Evolutionary conservation across 1,140 invertebrate species (phyloP).

Genomic region (Cydia fagiglandana): DNA sequence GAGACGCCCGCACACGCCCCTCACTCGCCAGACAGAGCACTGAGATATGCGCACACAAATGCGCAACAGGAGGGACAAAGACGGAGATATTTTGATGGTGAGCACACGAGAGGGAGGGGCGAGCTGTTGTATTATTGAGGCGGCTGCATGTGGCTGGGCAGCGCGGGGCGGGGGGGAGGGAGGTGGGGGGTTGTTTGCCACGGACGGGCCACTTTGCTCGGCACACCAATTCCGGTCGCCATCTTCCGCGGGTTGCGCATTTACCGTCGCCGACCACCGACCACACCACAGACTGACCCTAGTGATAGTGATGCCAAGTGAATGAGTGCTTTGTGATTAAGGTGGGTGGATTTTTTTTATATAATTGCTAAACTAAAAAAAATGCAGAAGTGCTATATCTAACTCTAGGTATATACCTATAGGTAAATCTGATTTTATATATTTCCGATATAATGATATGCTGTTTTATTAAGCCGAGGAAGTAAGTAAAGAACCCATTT

Average conservation of each 20-base stretch:
- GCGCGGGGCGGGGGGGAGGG: slow-evolving; percentile 29
- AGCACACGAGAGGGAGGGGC: slow-evolving; percentile 47
- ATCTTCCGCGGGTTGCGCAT: slow-evolving; percentile 47
- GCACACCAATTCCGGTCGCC: slow-evolving; percentile 66
- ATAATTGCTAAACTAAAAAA: neutral
- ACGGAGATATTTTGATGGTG: slow-evolving; percentile 43
- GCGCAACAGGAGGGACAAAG: slow-evolving; percentile 59
- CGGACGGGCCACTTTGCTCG: slow-evolving; percentile 59
- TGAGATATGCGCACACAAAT: slow-evolving; percentile 48
- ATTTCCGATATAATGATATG: too few species aligned
- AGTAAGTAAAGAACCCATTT: too few species aligned
- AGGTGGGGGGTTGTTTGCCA: slow-evolving; percentile 44
- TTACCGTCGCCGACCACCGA: neutral
- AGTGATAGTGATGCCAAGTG: neutral
- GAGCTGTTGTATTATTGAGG: slow-evolving; percentile 63
- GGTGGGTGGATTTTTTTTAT: slow-evolving; percentile 3
- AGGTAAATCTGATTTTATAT: too few species aligned
- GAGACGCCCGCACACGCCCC: slow-evolving; percentile 45
- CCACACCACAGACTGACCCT: neutral
- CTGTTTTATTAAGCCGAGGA: too few species aligned
- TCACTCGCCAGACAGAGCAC: slow-evolving; percentile 36
- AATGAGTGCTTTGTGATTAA: neutral
- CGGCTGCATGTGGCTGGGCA: slow-evolving; percentile 49
- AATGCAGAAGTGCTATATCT: too few species aligned
- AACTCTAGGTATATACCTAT: too few species aligned